Base-by-base conservation (phyloP, 2,797 vertebrate genomes). In the Enoplosus armatus region DNA sequence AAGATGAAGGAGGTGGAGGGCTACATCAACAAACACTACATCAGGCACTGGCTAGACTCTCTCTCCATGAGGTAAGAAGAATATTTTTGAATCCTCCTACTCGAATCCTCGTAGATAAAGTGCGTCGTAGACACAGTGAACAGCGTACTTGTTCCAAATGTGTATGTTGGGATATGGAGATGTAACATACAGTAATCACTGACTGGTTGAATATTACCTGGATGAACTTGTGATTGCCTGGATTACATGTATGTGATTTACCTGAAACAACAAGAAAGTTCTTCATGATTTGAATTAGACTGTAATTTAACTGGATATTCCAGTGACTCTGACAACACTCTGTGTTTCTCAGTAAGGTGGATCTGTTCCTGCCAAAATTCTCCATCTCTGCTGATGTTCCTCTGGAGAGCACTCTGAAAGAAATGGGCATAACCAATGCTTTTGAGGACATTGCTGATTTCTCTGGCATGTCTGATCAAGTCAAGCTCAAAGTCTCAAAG, bases 1-100 rank as follows among this genome's bases (percentile, higher is more conserved):
- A 95, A 95, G 79, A 90, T 96, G 93, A 75, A 87, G 26, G 70
- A 48, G 0, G 78, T 97, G 72, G 96, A 97, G 65, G 75, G 89
- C n/a, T 61, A 22, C 43, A 84, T 97, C 64, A 82, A 66, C 72
- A 89, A 70, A 47, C 87, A 95, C 20, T 80, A 69, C 53, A 64
- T 97, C 27, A 84, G 22, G 45, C 60, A 86, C 54, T 97, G 96
- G 96, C 93, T 80, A n/a, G 60, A 89, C 35, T 89, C 83, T 3
- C 51, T 90, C 7, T 72, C 26, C 29, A 68, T 31, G 74, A 92
- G 79, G 95, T 96, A 90, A 91, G 64, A 35, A 15, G 3, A 9
- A 20, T 7, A 1, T 26, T 51, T 9, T 11, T 55, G 26, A 24
- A 45, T 27, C 26, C 12, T 7, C 8, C 2, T 26, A 37, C 7